Evolutionary conservation across 2,888 invertebrate species (phyloP).

Genomic region (Meta bourneti): DNA sequence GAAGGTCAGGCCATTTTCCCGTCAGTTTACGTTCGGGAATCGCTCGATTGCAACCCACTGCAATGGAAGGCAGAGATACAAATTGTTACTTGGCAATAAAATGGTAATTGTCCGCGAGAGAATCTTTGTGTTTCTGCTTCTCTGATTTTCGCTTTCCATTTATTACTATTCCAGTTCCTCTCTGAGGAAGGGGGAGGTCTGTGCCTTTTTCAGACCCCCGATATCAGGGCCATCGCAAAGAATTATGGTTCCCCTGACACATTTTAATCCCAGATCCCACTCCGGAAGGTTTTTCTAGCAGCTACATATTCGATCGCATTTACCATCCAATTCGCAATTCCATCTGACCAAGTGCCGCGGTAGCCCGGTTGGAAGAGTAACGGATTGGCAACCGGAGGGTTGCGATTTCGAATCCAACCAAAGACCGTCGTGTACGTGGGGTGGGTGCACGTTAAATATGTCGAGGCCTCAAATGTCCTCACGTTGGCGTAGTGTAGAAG

Average conservation of each 20-base stretch:
- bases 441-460: no score
- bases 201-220: background rate
- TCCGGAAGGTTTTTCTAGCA: background rate
- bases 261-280: background rate
- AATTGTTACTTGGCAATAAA: slow-evolving; percentile 22
- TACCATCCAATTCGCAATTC: background rate
- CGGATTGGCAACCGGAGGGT: background rate
- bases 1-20: slow-evolving; percentile 31
- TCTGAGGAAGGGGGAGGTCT: background rate
- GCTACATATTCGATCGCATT: background rate
- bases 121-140: background rate
- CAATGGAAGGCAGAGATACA: slow-evolving; percentile 17
- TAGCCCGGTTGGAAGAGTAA: background rate
- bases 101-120: background rate
- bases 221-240: background rate
- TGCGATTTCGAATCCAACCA: background rate
- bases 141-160: background rate
- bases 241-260: background rate
- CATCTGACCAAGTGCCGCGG: background rate
- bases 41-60: background rate
- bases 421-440: no score
- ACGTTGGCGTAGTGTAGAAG: no score
- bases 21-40: background rate
- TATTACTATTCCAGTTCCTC: no score
- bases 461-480: no score